Evolutionary conservation across 2,888 invertebrate genomes (phyloP).

Genomic region (Oxycera nigricornis): DNA sequence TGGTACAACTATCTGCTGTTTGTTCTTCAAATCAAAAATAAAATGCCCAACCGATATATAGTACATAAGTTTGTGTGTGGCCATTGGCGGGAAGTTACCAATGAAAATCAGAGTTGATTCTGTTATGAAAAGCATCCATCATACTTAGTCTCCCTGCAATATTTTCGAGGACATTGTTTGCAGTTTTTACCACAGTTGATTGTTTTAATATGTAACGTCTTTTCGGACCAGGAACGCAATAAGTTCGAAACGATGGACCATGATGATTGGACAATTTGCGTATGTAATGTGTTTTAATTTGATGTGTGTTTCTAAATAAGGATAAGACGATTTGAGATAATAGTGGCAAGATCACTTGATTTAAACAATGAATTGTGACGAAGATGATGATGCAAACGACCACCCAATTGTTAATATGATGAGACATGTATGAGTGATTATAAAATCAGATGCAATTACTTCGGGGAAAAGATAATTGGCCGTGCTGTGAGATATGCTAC

Average conservation of each 20-base stretch:
- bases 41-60: too few relatives aligned
- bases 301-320: neutral
- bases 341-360: conserved; percentile 1
- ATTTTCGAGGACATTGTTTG: neutral
- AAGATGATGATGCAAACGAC: neutral
- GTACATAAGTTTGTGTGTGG: too few relatives aligned
- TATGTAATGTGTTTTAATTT: neutral
- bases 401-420: conserved; percentile 5
- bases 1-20: conserved; percentile 1
- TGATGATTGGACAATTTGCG: conserved; percentile 25
- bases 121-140: too few relatives aligned
- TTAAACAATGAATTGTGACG: neutral
- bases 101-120: conserved; percentile 19
- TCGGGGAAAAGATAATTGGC: too few relatives aligned
- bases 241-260: neutral
- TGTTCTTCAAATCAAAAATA: neutral
- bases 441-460: neutral
- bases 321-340: conserved; percentile 23
- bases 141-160: neutral
- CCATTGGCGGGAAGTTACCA: conserved; percentile 19
- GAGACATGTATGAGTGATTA: neutral
- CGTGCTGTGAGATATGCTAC: too few relatives aligned
- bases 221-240: neutral
- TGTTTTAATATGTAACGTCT: neutral
- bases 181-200: neutral